A percentile compares a stretch with the other conserved stretches of the same genome.
Evolutionary conservation across 2,113 vertebrate genomes (phyloP).

Genomic region (Salvator merianae): DNA sequence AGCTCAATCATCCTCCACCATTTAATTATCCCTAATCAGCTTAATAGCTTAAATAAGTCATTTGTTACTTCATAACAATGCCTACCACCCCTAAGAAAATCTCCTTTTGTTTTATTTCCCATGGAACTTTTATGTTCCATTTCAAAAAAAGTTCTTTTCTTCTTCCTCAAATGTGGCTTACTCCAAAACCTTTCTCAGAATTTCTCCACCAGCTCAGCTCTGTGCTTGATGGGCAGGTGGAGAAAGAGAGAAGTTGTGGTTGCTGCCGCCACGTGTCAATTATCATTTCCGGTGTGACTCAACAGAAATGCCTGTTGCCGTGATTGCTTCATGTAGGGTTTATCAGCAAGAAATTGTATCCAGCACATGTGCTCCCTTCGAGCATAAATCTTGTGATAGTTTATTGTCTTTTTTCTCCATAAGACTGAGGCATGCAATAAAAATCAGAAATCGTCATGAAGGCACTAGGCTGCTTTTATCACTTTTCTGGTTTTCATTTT

Average conservation of each 20-base stretch:
- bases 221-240: conserved; percentile 62
- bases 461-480: not conserved
- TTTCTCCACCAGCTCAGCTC: conserved; percentile 23
- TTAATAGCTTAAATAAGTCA: conserved; percentile 11
- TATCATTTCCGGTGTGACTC: conserved; percentile 61
- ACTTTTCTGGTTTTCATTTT: not conserved
- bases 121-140: conserved; percentile 30
- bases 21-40: conserved; percentile 27
- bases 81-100: conserved; percentile 41
- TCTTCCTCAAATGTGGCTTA: not conserved
- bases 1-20: not conserved
- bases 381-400: conserved; percentile 55
- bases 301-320: conserved; percentile 54
- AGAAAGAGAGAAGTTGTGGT: conserved; percentile 50
- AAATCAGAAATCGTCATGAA: not conserved
- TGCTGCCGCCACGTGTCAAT: conserved; percentile 56
- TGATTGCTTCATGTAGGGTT: conserved; percentile 58
- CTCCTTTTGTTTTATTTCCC: conserved; percentile 49
- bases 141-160: conserved; percentile 29
- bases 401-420: conserved; percentile 44
- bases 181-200: conserved; percentile 28
- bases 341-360: conserved; percentile 57
- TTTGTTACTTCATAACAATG: conserved; percentile 43
- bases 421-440: not conserved
- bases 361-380: conserved; percentile 24